Evolutionary conservation across 2,888 invertebrate species (phyloP).

Genomic region (Oconnorella tubifera): DNA sequence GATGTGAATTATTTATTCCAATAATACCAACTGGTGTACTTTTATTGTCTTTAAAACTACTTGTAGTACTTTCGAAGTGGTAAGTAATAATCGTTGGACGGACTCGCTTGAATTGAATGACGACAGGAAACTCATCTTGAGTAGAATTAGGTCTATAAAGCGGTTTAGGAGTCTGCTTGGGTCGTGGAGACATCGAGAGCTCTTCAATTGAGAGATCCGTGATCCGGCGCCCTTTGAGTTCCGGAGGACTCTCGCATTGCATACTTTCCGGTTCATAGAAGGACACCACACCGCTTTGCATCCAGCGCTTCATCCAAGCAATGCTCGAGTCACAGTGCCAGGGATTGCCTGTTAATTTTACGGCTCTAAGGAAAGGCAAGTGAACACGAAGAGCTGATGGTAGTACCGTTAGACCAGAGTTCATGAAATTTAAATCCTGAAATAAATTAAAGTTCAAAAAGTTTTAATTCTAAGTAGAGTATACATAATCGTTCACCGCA

Average conservation of each 20-base stretch:
- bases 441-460: too few species aligned
- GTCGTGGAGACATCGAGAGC: slow-evolving; percentile 13
- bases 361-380: slow-evolving; percentile 67
- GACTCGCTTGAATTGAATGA: slow-evolving; percentile 14
- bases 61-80: too few species aligned
- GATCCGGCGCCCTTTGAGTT: slow-evolving; percentile 44
- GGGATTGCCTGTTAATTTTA: slow-evolving; percentile 69
- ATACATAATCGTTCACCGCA: too few species aligned
- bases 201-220: slow-evolving; percentile 28
- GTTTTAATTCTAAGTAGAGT: too few species aligned
- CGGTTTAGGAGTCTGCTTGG: background rate
- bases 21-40: too few species aligned
- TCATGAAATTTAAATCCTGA: slow-evolving; percentile 66
- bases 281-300: slow-evolving; percentile 59
- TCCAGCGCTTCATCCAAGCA: slow-evolving; percentile 61
- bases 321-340: slow-evolving; percentile 64
- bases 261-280: slow-evolving; percentile 53
- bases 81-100: too few species aligned
- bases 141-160: background rate
- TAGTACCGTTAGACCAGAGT: slow-evolving; percentile 65
- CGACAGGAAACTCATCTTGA: background rate
- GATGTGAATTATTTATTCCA: too few species aligned
- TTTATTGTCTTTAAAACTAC: too few species aligned
- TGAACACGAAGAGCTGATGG: slow-evolving; percentile 68
- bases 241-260: slow-evolving; percentile 54